Conservation (phyloP, 2,888 invertebrate species). For the Lasioglossum figueresi region DNA sequence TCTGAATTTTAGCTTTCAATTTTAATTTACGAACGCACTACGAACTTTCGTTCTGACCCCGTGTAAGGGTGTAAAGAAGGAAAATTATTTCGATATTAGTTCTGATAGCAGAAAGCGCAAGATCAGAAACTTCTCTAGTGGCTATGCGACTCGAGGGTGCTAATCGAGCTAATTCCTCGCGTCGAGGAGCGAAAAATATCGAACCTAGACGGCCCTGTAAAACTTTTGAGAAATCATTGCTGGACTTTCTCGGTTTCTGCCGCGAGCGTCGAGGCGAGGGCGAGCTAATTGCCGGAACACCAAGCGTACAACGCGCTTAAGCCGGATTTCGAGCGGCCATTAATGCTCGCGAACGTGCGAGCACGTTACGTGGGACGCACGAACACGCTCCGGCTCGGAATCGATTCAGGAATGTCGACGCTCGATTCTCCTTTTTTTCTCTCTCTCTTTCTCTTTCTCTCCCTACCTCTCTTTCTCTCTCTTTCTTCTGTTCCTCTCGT, state of each 20-base stretch:
- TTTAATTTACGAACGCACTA: too few relatives aligned
- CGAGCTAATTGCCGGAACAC: slow-evolving; percentile 49
- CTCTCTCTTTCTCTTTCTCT: neutral
- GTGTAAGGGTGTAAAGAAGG: too few relatives aligned
- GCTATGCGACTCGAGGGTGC: neutral
- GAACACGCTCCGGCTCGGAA: slow-evolving; percentile 52
- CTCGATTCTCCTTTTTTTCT: slow-evolving; percentile 60
- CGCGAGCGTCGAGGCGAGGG: slow-evolving; percentile 9
- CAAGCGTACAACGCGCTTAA: slow-evolving; percentile 47
- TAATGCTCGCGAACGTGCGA: slow-evolving; percentile 58
- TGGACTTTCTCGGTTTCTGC: neutral
- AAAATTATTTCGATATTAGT: too few relatives aligned
- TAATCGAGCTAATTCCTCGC: neutral
- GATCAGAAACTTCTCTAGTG: too few relatives aligned
- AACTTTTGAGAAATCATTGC: neutral
- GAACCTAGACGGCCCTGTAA: neutral
- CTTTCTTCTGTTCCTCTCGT: neutral
- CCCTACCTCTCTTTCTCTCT: neutral
- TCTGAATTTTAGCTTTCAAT: too few relatives aligned
- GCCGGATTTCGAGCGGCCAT: slow-evolving; percentile 55
- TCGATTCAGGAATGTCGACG: slow-evolving; percentile 69
- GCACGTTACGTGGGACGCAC: slow-evolving; percentile 53
- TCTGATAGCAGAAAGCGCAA: too few relatives aligned
- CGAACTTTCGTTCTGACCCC: too few relatives aligned
- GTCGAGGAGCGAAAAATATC: neutral